Evolutionary conservation across 2,113 vertebrate genomes (phyloP), one percentile per base, ranked within the genome.

Genomic region (Eclectus roratus): DNA sequence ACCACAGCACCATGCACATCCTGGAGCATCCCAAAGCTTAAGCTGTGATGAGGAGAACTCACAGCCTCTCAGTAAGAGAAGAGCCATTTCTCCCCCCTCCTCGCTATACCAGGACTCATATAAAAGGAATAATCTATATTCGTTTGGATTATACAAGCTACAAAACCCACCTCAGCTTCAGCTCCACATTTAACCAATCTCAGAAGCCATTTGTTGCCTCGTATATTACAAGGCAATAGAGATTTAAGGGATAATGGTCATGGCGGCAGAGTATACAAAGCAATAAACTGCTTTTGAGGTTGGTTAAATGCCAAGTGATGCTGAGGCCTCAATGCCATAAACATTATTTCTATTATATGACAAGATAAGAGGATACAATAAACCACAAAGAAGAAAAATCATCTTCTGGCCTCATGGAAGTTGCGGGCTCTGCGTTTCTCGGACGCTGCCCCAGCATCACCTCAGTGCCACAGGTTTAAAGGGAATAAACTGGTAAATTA

Each of bases 181-280:
- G 76, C 52, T 72, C 94, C 96, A 85, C 95, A 61, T 95, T 94
- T 94, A 96, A 87, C 96, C 97, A 94, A 97, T 92, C 92, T 85
- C 88, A 88, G 95, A 20, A 94, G 96, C 97, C 96, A 95, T 94
- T 94, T 92, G 96, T 95, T 97, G 97, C 94, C 97, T 97, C 98
- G 89, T 98, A 97, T 97, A 97, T 98, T 97, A 96, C 88, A 35
- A 85, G 97, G 96, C 96, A 97, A 98, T 97, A 93, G 98, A 98
- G 97, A 98, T 98, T 98, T 96, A 98, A 97, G 96, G 97, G 98
- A 97, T 98, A 97, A 98, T 97, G 97, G 96, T 97, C 92, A 94
- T 56, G 90, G 93, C 89, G 81, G 94, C 97, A 96, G 97, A 97
- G 96, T 80, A 95, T 58, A 96, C 82, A 80, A 83, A 97, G 97